Evolutionary conservation across 2,113 vertebrate species (phyloP), one percentile per base, ranked within the genome.

Genomic region (Hydropotes inermis): DNA sequence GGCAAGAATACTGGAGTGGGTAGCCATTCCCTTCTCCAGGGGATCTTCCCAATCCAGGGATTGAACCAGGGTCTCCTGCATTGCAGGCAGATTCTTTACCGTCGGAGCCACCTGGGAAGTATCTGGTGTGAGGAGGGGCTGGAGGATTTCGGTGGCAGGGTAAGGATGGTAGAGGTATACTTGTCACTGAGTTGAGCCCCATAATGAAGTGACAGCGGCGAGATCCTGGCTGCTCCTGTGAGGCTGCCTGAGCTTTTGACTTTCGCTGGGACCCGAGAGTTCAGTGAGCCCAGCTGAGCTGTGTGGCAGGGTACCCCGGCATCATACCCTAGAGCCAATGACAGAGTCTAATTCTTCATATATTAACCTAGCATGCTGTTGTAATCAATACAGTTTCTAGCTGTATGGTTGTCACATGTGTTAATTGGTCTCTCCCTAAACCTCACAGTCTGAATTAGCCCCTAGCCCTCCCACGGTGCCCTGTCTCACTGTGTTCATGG

Each of bases 381-480:
- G 27, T 0, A 17, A 15, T 11, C 6, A 45, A 2, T 58, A 6
- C 45, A 7, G 79, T 76, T 92, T 54, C 83, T 54, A 14, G 57
- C 33, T 57, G 0, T 3, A 0, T 28, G 67, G 55, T 13, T 12
- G 36, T 78, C 28, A 9, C 0, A 1, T 17, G 19, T 0, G 0
- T 17, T 58, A 17, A 19, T 5, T 74, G 17, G 1, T 28, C 16
- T 30, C 78, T 58, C 15, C 12, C 8, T 14, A 7, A 1, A 16
- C 39, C 55, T 78, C 1, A 0, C 39, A 15, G 45, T 25, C 50
- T 13, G 47, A 9, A 17, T 5, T 17, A 36, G 11, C 7, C 33
- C 23, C n/a, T 8, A 7, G 23, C 16, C 1, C 17, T 5, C 1
- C 52, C 1, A 0, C 0, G 43, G 87, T n/a, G 28, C 54, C 52